Evolutionary conservation across 2,113 vertebrate genomes (phyloP), one percentile per base, ranked within the genome.

Genomic region (Centropus bengalensis): DNA sequence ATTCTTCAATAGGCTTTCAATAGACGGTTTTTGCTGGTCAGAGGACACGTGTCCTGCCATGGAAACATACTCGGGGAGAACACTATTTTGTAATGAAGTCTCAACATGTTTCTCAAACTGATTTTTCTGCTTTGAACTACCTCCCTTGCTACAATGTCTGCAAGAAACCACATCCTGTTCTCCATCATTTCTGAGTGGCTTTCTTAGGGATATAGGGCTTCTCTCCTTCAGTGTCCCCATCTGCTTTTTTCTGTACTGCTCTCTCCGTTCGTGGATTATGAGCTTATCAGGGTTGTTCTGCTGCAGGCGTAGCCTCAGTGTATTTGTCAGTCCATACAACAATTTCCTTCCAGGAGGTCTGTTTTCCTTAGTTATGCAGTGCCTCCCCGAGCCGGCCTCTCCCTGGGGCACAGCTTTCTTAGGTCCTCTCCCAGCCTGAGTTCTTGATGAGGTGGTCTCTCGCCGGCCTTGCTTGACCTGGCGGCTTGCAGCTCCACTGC

Each of bases 241-340:
- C 81, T 96, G 96, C 19, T 89, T 97, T 94, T 96, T 98, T 62
- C 98, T 96, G 52, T 82, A 95, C 66, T 96, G 91, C 55, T 98
- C 97, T 56, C 89, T 95, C 66, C 96, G 98, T 93, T 99, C 98
- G n/a, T 97, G 98, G 24, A 86, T 84, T 73, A 96, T 80, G 54
- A 96, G 86, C 67, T 96, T 96, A 33, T 71, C 88, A 2, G 98
- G 96, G 69, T 98, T 98, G 78, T 97, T 97, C 56, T 96, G 96
- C 95, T 98, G 98, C 63, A 99, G 92, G 58, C 99, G 98, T 23
- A 99, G 96, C 68, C 97, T 97, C 64, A 99, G 96, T 1, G 99
- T 98, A 71, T 98, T 98, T 36, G 99, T 99, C 68, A 99, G 96
- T 22, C 99, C 98, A 24, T 98, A 99, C 22, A 98, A 78, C 20